Evolutionary conservation across 2,113 vertebrate genomes (phyloP), one percentile per base, ranked within the genome.

Genomic region (Oreochromis tanganicae): DNA sequence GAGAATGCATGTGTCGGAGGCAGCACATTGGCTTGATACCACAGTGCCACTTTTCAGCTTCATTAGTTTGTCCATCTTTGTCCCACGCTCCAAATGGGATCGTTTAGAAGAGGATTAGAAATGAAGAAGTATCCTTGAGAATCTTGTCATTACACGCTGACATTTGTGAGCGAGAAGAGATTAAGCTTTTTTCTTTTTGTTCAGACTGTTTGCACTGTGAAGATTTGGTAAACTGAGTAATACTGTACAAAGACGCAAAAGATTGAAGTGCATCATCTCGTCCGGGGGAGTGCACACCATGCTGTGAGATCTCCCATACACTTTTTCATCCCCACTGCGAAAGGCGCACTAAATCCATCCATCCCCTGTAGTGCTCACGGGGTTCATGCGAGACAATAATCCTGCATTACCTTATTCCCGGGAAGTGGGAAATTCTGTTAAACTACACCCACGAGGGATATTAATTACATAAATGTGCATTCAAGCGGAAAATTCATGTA

Each of bases 311-410:
- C 90, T 80, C 52, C 88, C 85, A 48, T 88, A 78, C 68, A 80
- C 85, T 89, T 88, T 52, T 36, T 85, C 73, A 82, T 88, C 85
- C 90, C 93, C 91, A 85, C 87, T 82, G 94, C 88, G 92, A 91
- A 48, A 89, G 87, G 32, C 80, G 87, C 57, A 73, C 87, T 88
- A 89, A 94, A 91, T 86, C 93, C 86, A 91, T 83, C 84, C 85
- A 66, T 82, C 92, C 68, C 90, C 90, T 85, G 91, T 54, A 56
- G 89, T 56, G 87, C 83, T 91, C 86, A 75, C 6, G 36, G 66
- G 87, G 86, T 88, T 93, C 82, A 86, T 19, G 84, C 29, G 16
- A 84, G 88, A 90, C 82, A 90, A 83, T 94, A 92, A 95, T 93
- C 90, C 90, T 50, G 84, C 90, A 84, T 89, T 86, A 91, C 56